Evolutionary conservation across 1,140 invertebrate species (phyloP).

Genomic region (Hormaphis cornu): DNA sequence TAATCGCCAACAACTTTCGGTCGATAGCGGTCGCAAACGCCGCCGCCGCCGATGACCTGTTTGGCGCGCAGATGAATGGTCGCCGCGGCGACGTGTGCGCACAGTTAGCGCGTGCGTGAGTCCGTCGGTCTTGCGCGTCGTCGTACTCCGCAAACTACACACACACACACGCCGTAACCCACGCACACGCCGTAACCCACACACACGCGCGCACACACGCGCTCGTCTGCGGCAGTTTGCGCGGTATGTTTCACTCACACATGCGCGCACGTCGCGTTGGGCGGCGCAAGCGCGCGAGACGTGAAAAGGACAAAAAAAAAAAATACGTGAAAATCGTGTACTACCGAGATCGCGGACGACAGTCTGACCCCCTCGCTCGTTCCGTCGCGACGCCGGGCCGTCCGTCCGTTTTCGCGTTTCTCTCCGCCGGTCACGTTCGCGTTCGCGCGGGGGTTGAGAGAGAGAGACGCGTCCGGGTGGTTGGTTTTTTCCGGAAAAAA

Average conservation of each 20-base stretch:
- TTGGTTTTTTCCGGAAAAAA: no score
- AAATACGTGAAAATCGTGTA: background rate
- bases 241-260: background rate
- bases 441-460: no score
- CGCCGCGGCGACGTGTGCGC: background rate
- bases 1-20: constrained; percentile 6
- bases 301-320: constrained; percentile 1
- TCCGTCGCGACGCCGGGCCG: no score
- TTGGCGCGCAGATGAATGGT: constrained; percentile 27
- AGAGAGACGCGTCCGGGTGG: no score
- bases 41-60: constrained; percentile 15
- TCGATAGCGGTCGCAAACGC: constrained; percentile 20
- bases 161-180: background rate
- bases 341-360: background rate
- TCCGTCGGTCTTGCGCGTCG: background rate
- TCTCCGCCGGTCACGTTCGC: background rate
- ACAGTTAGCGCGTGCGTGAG: background rate
- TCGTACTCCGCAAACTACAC: background rate
- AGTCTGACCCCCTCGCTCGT: background rate
- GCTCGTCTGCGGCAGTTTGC: background rate
- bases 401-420: background rate
- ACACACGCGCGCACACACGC: background rate
- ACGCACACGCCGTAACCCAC: background rate
- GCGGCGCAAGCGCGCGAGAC: background rate
- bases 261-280: background rate